Evolutionary conservation across 92 coral and sea anemone species (phyloP).

Genomic region (Ricordea florida): DNA sequence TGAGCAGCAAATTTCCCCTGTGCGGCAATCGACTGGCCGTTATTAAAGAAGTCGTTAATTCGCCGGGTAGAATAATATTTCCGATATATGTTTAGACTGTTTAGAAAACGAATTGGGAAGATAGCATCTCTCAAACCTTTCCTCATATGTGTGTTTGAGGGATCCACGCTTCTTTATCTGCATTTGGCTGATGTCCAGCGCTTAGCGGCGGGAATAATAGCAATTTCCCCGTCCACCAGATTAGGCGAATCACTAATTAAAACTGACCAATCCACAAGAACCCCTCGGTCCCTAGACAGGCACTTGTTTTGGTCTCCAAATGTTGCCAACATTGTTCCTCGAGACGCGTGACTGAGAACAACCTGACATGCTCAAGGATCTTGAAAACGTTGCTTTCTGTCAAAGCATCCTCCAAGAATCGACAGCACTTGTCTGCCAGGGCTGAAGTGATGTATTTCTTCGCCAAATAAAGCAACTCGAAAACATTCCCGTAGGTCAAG

Average conservation of each 20-base stretch:
- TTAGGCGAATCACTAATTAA: slow-evolving; percentile 57
- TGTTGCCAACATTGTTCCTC: slow-evolving; percentile 69
- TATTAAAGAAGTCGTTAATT: not conserved
- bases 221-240: slow-evolving; percentile 58
- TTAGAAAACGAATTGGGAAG: slow-evolving; percentile 55
- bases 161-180: slow-evolving; percentile 27
- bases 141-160: slow-evolving; percentile 46
- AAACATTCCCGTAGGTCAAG: slow-evolving; percentile 54
- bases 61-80: slow-evolving; percentile 20
- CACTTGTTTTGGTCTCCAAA: slow-evolving; percentile 43
- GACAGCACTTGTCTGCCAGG: slow-evolving; percentile 49
- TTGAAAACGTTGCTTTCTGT: slow-evolving; percentile 50
- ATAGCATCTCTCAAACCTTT: slow-evolving; percentile 48
- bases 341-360: slow-evolving; percentile 47
- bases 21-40: too few species aligned
- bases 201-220: slow-evolving; percentile 57
- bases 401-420: slow-evolving; percentile 30
- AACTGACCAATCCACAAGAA: slow-evolving; percentile 46
- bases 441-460: slow-evolving; percentile 67
- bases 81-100: slow-evolving; percentile 44
- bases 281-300: slow-evolving; percentile 47
- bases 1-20: too few species aligned
- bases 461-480: slow-evolving; percentile 61
- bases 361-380: slow-evolving; percentile 57
- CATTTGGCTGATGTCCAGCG: slow-evolving; percentile 65